These are phyloP conservation scores for Macrochelys suwanniensis DNA, from an alignment of 2,797 vertebrate species.

Conservation along the genomic window DNA sequence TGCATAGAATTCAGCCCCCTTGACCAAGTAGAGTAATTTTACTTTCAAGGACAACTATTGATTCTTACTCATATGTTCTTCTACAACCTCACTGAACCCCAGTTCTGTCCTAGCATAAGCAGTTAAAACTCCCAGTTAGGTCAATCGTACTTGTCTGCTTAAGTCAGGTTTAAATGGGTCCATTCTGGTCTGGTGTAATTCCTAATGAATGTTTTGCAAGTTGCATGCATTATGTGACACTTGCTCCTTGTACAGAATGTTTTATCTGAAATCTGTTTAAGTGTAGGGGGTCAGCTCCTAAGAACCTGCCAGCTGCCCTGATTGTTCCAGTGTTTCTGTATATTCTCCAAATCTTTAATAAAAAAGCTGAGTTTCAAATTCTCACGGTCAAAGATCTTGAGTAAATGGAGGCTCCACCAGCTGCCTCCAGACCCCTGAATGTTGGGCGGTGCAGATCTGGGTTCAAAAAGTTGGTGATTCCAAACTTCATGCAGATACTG, in stretches of 20 bases:
- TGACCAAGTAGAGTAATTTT: not conserved
- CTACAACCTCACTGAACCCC: not conserved
- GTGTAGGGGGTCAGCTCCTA: not conserved
- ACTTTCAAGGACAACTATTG: not conserved
- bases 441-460: not conserved
- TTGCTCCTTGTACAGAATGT: not conserved
- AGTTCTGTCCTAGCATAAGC: not conserved
- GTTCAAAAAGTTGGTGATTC: not conserved
- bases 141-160: not conserved
- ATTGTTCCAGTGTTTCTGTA: slow-evolving; percentile 50
- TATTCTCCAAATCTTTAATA: slow-evolving; percentile 58
- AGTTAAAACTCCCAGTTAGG: not conserved
- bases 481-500: rapidly evolving
- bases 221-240: not conserved
- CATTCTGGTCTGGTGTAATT: not conserved
- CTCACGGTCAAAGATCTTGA: not conserved
- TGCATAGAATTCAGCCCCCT: not conserved
- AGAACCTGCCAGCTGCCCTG: not conserved
- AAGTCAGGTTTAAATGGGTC: not conserved
- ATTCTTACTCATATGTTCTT: not conserved
- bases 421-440: not conserved
- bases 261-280: slow-evolving; percentile 21
- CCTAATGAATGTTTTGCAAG: not conserved
- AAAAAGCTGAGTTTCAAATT: slow-evolving; percentile 31
- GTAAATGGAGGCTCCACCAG: not conserved